A percentile compares a stretch with the other conserved stretches of the same genome.
phyloP scores from a whole-genome alignment of 2,888 invertebrate genomes.

The Athripsodes cinereus region DNA sequence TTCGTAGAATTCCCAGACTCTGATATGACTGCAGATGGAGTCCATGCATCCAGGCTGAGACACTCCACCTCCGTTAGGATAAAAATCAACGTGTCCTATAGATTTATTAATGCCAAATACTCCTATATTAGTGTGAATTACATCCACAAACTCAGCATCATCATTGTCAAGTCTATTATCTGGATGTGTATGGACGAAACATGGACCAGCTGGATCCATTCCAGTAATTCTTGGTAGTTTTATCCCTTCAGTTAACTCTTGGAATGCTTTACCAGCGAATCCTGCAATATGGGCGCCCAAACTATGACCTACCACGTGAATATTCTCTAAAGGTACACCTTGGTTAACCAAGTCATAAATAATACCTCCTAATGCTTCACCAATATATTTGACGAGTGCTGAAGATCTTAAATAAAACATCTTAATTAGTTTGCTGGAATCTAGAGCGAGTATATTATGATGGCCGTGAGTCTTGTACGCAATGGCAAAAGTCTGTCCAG shows the following conservation, averaged over 20 bases:
- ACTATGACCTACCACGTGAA: slow-evolving; percentile 28
- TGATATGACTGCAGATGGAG: slow-evolving; percentile 25
- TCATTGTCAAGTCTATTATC: slow-evolving; percentile 36
- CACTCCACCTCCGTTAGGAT: slow-evolving; percentile 46
- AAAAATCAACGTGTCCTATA: slow-evolving; percentile 48
- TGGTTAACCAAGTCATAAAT: neutral
- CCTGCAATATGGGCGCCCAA: slow-evolving; percentile 26
- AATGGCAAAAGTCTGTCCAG: slow-evolving; percentile 11
- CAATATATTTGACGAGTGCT: slow-evolving; percentile 17
- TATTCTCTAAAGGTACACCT: slow-evolving; percentile 9
- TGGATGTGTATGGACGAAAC: slow-evolving; percentile 35
- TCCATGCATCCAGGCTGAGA: slow-evolving; percentile 43
- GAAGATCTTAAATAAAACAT: slow-evolving; percentile 14
- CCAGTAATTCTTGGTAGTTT: slow-evolving; percentile 32
- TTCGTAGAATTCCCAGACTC: slow-evolving; percentile 15
- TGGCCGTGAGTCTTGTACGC: slow-evolving; percentile 18
- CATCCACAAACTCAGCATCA: slow-evolving; percentile 47
- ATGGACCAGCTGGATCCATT: slow-evolving; percentile 47
- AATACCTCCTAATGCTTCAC: slow-evolving; percentile 12
- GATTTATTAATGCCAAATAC: slow-evolving; percentile 39
- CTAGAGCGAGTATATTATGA: slow-evolving; percentile 20
- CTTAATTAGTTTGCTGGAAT: slow-evolving; percentile 19
- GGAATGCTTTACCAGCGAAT: slow-evolving; percentile 23
- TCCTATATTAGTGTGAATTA: slow-evolving; percentile 48
- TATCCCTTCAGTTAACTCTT: slow-evolving; percentile 5